Percentiles rank a stretch among this genome's conserved stretches.
These are phyloP conservation scores for Chrysopa pallens DNA, from an alignment of 1,140 invertebrate genomes.

Conservation along the genomic window DNA sequence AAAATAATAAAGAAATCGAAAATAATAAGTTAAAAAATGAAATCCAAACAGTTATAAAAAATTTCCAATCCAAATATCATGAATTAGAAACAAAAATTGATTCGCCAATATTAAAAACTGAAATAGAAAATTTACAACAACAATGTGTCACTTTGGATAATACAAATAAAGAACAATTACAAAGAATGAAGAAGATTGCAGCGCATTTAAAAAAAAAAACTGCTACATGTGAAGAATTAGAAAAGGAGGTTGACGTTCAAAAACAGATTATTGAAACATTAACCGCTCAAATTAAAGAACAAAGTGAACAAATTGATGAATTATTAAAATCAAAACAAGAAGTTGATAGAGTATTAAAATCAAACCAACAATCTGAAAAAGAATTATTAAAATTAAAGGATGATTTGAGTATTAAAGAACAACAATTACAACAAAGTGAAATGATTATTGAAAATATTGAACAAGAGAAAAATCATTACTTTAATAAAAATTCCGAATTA, in stretches of 20 bases:
- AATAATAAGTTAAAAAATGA: neutral
- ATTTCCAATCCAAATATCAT: neutral
- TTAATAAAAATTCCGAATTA: slow-evolving; percentile 32
- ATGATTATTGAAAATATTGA: slow-evolving; percentile 53
- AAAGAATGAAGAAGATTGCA: slow-evolving; percentile 61
- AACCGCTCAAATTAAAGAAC: slow-evolving; percentile 11
- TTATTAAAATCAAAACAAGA: slow-evolving; percentile 10
- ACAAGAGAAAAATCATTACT: slow-evolving; percentile 40
- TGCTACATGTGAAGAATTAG: slow-evolving; percentile 38
- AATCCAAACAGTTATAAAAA: no score
- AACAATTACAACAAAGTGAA: slow-evolving; percentile 30
- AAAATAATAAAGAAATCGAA: neutral
- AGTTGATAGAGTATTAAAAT: slow-evolving; percentile 1
- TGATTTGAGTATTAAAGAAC: neutral
- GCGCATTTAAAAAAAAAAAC: slow-evolving; percentile 54
- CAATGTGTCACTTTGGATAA: slow-evolving; percentile 9
- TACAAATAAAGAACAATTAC: slow-evolving; percentile 33
- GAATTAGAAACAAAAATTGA: slow-evolving; percentile 9
- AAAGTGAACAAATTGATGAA: slow-evolving; percentile 12
- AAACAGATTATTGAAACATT: slow-evolving; percentile 15
- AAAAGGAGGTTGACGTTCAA: slow-evolving; percentile 22
- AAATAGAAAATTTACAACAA: slow-evolving; percentile 16
- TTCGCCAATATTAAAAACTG: slow-evolving; percentile 9
- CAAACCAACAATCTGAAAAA: neutral
- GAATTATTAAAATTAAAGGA: slow-evolving; percentile 1